Conservation (phyloP, 2,113 vertebrate genomes). For the Dryoscopus gambensis region DNA sequence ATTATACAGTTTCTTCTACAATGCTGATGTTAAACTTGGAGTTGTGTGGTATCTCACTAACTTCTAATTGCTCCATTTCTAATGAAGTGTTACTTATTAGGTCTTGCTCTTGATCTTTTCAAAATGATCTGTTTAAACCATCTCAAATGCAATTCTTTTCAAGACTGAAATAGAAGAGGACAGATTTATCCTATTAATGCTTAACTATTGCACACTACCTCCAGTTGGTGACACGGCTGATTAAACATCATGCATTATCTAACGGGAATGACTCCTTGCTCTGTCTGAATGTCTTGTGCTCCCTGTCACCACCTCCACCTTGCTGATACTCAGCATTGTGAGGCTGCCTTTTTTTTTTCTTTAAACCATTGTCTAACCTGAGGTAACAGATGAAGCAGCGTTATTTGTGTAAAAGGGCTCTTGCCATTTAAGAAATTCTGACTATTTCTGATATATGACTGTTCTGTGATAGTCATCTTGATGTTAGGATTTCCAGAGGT, state of each 20-base stretch:
- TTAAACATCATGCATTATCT: not conserved
- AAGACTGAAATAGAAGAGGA: not conserved
- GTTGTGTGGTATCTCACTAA: not conserved
- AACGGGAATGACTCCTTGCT: not conserved
- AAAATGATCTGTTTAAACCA: not conserved
- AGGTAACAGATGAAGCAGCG: not conserved
- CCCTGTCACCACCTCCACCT: not conserved
- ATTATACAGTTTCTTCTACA: not conserved
- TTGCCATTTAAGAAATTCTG: not conserved
- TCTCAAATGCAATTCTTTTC: not conserved
- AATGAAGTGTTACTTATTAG: not conserved
- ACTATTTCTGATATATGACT: not conserved
- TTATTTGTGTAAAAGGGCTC: not conserved
- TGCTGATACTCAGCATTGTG: not conserved
- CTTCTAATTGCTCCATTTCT: not conserved
- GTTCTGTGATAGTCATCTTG: not conserved
- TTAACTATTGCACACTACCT: not conserved
- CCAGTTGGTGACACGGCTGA: not conserved
- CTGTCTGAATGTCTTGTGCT: not conserved
- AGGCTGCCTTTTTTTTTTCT: not conserved
- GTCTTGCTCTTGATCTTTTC: not conserved
- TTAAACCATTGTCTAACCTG: not conserved
- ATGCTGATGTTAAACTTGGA: not conserved
- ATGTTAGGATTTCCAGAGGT: not conserved
- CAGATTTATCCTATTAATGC: not conserved